A percentile compares a stretch with the other conserved stretches of the same genome.
Evolutionary conservation across 2,113 vertebrate species (phyloP).

Genomic region (Pseudopipra pipra): DNA sequence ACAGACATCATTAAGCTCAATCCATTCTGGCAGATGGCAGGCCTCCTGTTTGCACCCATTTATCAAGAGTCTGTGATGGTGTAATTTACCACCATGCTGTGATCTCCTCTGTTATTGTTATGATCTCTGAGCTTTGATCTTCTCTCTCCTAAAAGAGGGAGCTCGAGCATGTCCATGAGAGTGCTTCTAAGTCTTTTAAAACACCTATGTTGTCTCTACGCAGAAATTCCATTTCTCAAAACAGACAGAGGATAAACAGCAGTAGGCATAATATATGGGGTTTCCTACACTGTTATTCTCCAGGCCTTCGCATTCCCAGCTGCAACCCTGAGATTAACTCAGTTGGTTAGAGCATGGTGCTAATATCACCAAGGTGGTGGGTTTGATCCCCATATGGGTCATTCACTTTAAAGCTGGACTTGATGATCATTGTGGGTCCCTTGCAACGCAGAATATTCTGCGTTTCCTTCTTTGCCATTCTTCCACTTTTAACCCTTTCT

Average conservation of each 20-base stretch:
- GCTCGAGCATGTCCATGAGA: background rate
- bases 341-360: background rate
- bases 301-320: background rate
- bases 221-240: background rate
- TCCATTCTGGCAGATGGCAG: rapidly evolving
- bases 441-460: background rate
- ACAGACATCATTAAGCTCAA: background rate
- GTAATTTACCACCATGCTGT: background rate
- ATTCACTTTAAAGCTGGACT: background rate
- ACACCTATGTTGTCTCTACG: background rate
- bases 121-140: background rate
- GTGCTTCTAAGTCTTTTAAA: background rate
- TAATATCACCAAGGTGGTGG: background rate
- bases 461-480: background rate
- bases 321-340: too few relatives aligned
- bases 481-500: background rate
- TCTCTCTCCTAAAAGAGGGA: background rate
- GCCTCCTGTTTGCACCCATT: background rate
- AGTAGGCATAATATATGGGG: background rate
- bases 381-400: background rate
- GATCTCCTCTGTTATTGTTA: too few relatives aligned
- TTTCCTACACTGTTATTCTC: background rate
- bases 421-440: background rate
- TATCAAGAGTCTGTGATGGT: rapidly evolving
- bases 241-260: too few relatives aligned